Conservation (phyloP, 1,140 invertebrate genomes). For the Nasonia vitripennis region DNA sequence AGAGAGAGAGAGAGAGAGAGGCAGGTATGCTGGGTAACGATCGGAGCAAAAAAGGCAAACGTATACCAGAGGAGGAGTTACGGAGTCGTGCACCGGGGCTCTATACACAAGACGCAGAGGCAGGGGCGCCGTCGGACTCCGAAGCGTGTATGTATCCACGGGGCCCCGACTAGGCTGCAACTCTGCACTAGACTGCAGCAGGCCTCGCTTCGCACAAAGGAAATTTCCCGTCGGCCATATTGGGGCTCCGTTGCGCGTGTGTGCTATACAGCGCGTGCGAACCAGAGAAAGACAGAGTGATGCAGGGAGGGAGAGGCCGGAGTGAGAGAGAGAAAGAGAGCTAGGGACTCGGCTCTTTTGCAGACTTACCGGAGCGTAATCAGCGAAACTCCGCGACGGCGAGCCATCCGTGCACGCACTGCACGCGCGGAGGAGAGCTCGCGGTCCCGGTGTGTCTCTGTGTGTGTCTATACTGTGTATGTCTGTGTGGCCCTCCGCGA, state of each 20-base stretch:
- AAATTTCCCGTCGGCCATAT: conserved; percentile 77
- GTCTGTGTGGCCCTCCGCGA: background rate
- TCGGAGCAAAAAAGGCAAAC: background rate
- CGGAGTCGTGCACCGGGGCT: background rate
- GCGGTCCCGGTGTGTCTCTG: background rate
- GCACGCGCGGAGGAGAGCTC: background rate
- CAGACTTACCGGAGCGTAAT: conserved; percentile 80
- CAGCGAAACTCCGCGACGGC: conserved; percentile 75
- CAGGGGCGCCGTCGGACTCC: background rate
- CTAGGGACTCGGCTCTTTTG: conserved; percentile 35
- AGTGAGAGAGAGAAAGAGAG: background rate
- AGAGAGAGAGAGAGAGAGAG: background rate
- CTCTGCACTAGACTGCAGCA: background rate
- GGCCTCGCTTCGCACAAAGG: conserved; percentile 70
- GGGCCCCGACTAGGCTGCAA: background rate
- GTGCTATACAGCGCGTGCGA: conserved; percentile 19
- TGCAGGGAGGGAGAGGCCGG: background rate
- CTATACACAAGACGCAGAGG: background rate
- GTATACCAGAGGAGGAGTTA: background rate
- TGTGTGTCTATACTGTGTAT: background rate
- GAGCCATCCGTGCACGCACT: conserved; percentile 72
- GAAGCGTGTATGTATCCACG: background rate
- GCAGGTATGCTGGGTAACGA: background rate
- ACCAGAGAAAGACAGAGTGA: conserved; percentile 10
- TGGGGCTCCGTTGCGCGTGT: conserved; percentile 65